Percentiles rank a stretch among this genome's conserved stretches.
phyloP scores from a whole-genome alignment of 1,140 invertebrate genomes.

The Choristoneura fumiferana region DNA sequence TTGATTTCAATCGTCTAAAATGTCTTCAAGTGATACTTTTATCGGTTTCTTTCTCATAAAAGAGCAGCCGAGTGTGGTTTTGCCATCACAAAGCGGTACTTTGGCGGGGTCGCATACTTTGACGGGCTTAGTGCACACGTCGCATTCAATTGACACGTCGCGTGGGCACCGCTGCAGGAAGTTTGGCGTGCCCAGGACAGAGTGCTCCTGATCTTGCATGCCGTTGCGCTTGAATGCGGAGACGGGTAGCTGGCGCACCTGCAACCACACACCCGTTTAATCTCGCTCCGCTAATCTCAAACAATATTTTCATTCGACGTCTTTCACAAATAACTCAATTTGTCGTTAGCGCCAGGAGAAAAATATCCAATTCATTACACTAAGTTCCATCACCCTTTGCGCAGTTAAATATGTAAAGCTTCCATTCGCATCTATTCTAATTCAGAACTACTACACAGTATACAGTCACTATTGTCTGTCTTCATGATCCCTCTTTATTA shows the following conservation, averaged over 20 bases:
- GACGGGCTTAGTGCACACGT: constrained; percentile 37
- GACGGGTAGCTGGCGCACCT: constrained; percentile 61
- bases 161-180: constrained; percentile 54
- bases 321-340: background rate
- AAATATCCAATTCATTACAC: too few species aligned
- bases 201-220: constrained; percentile 68
- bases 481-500: background rate
- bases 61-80: constrained; percentile 32
- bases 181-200: constrained; percentile 55
- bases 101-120: constrained; percentile 54
- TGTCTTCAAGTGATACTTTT: constrained; percentile 53
- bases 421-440: too few species aligned
- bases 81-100: constrained; percentile 41
- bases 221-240: constrained; percentile 68
- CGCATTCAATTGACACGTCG: constrained; percentile 56
- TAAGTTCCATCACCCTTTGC: too few species aligned
- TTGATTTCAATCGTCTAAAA: constrained; percentile 48
- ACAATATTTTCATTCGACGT: background rate
- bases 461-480: background rate
- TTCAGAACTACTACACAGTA: too few species aligned
- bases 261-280: constrained; percentile 55
- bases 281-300: background rate
- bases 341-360: too few species aligned
- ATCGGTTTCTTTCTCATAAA: constrained; percentile 54
- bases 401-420: too few species aligned